These are phyloP conservation scores for Sympetrum striolatum DNA, from an alignment of 2,888 invertebrate species.

Conservation along the genomic window DNA sequence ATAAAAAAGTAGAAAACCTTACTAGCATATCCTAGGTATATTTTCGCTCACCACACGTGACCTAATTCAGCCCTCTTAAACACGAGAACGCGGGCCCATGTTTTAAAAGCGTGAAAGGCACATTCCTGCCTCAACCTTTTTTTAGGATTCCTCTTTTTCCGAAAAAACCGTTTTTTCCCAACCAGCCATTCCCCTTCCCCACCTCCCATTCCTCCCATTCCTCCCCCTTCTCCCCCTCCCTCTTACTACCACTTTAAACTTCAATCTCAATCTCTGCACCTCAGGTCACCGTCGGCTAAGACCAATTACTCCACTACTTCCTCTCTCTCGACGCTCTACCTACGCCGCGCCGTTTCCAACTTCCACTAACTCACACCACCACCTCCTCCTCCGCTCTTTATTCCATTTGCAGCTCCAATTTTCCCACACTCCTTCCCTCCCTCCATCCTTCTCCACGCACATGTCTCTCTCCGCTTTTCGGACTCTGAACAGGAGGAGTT, in stretches of 20 bases:
- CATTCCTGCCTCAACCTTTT: background rate
- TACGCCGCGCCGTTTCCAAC: background rate
- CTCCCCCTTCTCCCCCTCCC: background rate
- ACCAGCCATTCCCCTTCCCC: background rate
- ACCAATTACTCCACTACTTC: background rate
- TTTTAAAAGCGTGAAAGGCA: conserved; percentile 6
- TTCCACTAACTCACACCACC: background rate
- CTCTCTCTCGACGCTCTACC: background rate
- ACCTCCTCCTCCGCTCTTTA: background rate
- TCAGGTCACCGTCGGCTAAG: background rate
- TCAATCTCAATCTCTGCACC: background rate
- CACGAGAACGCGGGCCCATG: background rate
- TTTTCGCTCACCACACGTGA: conserved; percentile 24
- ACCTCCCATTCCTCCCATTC: background rate
- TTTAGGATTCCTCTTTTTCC: background rate
- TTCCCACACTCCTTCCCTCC: background rate
- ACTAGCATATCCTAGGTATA: background rate
- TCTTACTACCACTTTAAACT: background rate
- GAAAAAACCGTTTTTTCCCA: background rate
- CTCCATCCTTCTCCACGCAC: background rate
- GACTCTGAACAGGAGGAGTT: no score
- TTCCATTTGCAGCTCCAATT: background rate
- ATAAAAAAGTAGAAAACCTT: background rate
- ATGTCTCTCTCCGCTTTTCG: background rate
- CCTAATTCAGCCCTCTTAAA: conserved; percentile 20